Base-by-base conservation (phyloP, 2,113 vertebrate species). In the Spea bombifrons region DNA sequence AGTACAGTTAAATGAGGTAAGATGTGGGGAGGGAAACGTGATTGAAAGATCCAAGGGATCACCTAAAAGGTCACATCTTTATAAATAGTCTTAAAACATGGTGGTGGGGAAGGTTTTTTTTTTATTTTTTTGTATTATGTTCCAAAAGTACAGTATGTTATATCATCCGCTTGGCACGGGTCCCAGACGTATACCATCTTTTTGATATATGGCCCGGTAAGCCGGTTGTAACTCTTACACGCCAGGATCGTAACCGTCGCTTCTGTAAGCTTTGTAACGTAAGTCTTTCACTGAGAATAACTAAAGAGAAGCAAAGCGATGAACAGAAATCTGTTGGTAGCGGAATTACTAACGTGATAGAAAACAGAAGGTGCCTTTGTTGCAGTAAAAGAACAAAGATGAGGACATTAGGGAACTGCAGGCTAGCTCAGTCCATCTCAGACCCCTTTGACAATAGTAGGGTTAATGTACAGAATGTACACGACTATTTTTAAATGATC, bases 31-130 rank as follows among this genome's bases (percentile, higher is more conserved):
- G 5, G 53, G 61, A 30, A 30, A 30, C 30, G 30, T 48, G 46
- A 43, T 12, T 72, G 76, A 79, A 44, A 66, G 64, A 66, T 79
- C 61, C 13, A 69, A 79, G 76, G 6, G 70, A 79, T 79, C 50
- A 66, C 63, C 72, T 66, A 66, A 79, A 79, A 73, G 77, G 77
- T 79, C 63, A 73, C 8, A 43, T 44, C 70, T 79, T 73, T 79
- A 79, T 79, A 79, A 79, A 73, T 73, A 79, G 77, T 63, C 71
- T 73, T 79, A 79, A 66, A 66, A 55, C 63, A 55, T 66, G 71
- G 70, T 66, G 70, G 44, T 45, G 47, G 70, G 53, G 48, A 79
- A 59, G 77, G 43, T 72, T 67, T 47, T 53, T 71, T 61, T 69
- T 73, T 79, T 78, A 66, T 10, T 61, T 79, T 79, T 47, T 53